These are phyloP conservation scores for Hypocryptadius cinnamomeus DNA, from an alignment of 2,113 vertebrate genomes.

Conservation along the genomic window DNA sequence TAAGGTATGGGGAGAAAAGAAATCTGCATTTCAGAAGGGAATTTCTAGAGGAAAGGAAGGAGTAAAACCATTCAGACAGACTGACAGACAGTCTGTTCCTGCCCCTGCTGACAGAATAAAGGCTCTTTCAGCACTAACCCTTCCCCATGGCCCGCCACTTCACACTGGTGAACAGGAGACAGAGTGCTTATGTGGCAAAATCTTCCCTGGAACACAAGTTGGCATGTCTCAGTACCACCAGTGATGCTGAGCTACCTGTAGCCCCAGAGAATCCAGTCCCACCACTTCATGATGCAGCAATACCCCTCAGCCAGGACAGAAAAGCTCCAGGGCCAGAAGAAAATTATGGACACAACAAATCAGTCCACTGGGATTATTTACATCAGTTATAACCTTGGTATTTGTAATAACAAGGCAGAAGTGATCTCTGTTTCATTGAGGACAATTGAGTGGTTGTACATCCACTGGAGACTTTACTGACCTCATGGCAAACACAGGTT, in stretches of 20 bases:
- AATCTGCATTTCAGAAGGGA: not conserved
- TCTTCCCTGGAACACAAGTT: not conserved
- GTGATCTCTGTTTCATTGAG: not conserved
- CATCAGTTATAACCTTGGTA: not conserved
- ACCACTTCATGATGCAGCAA: not conserved
- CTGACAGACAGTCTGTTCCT: not conserved
- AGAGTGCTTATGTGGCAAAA: not conserved
- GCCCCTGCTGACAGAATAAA: not conserved
- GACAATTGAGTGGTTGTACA: not conserved
- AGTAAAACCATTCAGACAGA: not conserved
- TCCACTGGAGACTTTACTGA: not conserved
- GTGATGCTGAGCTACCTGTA: not conserved
- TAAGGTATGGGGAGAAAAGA: not conserved
- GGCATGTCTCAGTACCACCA: not conserved
- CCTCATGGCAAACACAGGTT: not conserved
- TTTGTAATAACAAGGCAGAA: not conserved
- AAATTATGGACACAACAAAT: not conserved
- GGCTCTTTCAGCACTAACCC: not conserved
- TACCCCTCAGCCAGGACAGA: not conserved
- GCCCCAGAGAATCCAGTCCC: rapidly evolving
- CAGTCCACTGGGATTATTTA: not conserved
- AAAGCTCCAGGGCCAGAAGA: rapidly evolving
- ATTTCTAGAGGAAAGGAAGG: not conserved
- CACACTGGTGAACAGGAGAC: not conserved
- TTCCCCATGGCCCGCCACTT: rapidly evolving